These are phyloP conservation scores for Drosophila littoralis DNA, from an alignment of 1,140 invertebrate species.

Conservation along the genomic window DNA sequence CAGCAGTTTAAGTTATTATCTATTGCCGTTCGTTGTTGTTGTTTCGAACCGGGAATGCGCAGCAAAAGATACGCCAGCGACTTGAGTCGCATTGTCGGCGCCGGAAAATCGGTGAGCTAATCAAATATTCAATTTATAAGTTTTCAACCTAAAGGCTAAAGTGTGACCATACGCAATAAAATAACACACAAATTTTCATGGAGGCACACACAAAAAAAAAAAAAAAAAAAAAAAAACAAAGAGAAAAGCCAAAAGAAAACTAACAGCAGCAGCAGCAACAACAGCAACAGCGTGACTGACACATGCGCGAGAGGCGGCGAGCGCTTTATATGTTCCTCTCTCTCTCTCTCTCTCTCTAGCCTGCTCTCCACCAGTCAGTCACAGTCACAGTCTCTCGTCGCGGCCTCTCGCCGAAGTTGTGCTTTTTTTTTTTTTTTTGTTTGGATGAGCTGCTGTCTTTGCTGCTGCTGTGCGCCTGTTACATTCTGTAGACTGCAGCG, in stretches of 20 bases:
- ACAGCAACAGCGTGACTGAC: constrained; percentile 38
- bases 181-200: constrained; percentile 29
- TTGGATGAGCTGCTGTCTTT: constrained; percentile 16
- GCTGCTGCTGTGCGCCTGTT: constrained; percentile 68
- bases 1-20: constrained; percentile 11
- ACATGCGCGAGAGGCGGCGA: constrained; percentile 59
- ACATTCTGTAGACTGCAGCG: constrained; percentile 84
- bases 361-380: constrained; percentile 23
- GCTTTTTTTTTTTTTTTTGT: background rate
- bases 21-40: constrained; percentile 20
- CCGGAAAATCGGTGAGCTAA: constrained; percentile 76
- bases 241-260: constrained; percentile 13
- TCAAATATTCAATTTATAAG: constrained; percentile 31
- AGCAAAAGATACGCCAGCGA: constrained; percentile 77
- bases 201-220: constrained; percentile 1
- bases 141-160: constrained; percentile 20
- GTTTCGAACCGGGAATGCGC: constrained; percentile 53
- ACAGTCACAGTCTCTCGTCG: constrained; percentile 5
- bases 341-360: constrained; percentile 16
- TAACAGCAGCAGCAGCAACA: constrained; percentile 16
- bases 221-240: constrained; percentile 8
- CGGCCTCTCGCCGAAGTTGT: constrained; percentile 29
- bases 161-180: constrained; percentile 39
- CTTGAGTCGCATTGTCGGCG: constrained; percentile 68
- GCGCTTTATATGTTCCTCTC: constrained; percentile 5